Percentiles rank a stretch among this genome's conserved stretches.
phyloP scores from a whole-genome alignment of 2,888 invertebrate genomes.

The Quadriops clusia region DNA sequence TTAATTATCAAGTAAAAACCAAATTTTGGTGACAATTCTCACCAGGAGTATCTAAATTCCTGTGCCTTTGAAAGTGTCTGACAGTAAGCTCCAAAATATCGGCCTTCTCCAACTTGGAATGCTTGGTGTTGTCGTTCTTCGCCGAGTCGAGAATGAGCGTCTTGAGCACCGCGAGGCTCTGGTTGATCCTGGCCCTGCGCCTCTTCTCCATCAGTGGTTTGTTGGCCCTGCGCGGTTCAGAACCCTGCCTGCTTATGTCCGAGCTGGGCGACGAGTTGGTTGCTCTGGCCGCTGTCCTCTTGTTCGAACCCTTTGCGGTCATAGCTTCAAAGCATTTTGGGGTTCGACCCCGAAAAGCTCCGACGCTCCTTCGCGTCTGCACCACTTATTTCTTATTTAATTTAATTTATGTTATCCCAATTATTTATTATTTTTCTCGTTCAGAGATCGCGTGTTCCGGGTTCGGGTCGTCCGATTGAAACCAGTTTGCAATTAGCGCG shows the following conservation, averaged over 20 bases:
- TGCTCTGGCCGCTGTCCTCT: slow-evolving; percentile 10
- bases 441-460: no score
- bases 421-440: no score
- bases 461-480: no score
- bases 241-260: slow-evolving; percentile 28
- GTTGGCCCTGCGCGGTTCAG: slow-evolving; percentile 49
- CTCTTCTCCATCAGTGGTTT: slow-evolving; percentile 72
- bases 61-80: slow-evolving; percentile 64
- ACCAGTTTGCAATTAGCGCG: no score
- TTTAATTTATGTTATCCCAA: no score
- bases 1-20: no score
- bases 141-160: slow-evolving; percentile 60
- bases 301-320: slow-evolving; percentile 32
- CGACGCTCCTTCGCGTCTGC: no score
- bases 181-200: slow-evolving; percentile 60
- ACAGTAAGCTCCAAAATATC: slow-evolving; percentile 78
- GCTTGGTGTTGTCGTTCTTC: slow-evolving; percentile 56
- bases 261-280: no score
- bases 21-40: no score
- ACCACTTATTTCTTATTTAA: no score
- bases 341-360: no score
- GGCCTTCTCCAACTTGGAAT: slow-evolving; percentile 74
- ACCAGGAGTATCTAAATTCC: slow-evolving; percentile 51
- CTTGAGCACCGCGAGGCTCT: slow-evolving; percentile 60
- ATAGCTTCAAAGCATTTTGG: no score